Evolutionary conservation across 2,888 invertebrate species (phyloP), one percentile per base, ranked within the genome.

Genomic region (Caenorhabditis parvicauda): DNA sequence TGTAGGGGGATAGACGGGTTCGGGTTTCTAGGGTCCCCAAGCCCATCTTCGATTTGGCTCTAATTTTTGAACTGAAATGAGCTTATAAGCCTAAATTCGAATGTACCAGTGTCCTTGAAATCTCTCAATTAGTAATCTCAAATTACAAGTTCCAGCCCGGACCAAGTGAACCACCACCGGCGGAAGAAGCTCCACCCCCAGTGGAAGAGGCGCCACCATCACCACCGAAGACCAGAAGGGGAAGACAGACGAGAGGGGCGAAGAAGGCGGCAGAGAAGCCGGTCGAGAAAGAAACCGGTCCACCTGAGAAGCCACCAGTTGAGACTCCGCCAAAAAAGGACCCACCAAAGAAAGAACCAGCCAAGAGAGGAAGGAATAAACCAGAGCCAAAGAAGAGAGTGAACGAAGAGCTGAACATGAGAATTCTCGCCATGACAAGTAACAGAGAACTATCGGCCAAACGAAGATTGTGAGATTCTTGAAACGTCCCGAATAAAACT

Each of bases 371-470:
- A 54, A n/a, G 54, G 43, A 14, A 7, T 27, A 42, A 43, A 35
- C 12, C 43, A 14, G 50, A 51, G 9, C 4, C 3, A 6, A 19
- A 21, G 54, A n/a, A 49, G 32, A 39, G 45, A 49, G 42, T 38
- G 59, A 21, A 49, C 54, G 22, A n/a, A 17, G 19, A 17, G n/a
- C n/a, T 17, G 39, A 39, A n/a, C 21, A 6, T 39, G 39, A 9
- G 5, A 53, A 48, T 35, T n/a, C n/a, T n/a, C n/a, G n/a, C n/a
- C n/a, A n/a, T n/a, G n/a, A n/a, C n/a, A 49, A 59, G 21, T 45
- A 50, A 37, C 49, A 59, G 46, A 54, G 49, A 17, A 35, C 45
- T 17, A 45, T 59, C 32, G 17, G 53, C 12, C 49, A 54, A 14
- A 54, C 39, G 42, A 39, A 6, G 39, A 39, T 12, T 9, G n/a